A percentile compares a stretch with the other conserved stretches of the same genome.
phyloP scores from a whole-genome alignment of 2,113 vertebrate genomes.

The Channa argus region DNA sequence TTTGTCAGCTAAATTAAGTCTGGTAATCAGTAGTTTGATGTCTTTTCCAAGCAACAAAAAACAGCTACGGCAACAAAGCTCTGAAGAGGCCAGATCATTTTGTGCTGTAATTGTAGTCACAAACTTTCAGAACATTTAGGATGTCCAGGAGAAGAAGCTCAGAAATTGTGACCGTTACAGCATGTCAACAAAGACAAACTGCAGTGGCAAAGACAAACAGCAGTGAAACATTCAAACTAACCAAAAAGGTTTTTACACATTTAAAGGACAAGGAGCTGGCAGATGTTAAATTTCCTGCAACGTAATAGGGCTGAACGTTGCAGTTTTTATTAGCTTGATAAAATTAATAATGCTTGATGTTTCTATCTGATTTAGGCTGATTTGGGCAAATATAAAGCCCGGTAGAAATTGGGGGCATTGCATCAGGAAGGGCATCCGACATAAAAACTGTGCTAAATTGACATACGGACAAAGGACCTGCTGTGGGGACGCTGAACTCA shows the following conservation, averaged over 20 bases:
- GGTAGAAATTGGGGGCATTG: too few species aligned
- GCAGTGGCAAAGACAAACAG: conserved; percentile 25
- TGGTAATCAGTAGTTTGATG: conserved; percentile 45
- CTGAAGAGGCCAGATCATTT: conserved; percentile 35
- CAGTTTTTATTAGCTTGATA: neutral
- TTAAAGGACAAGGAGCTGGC: neutral
- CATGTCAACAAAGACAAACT: conserved; percentile 30
- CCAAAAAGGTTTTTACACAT: conserved; percentile 25
- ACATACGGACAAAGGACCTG: too few species aligned
- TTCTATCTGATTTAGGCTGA: neutral
- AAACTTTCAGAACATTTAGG: conserved; percentile 49
- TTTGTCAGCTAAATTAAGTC: conserved; percentile 41
- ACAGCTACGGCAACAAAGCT: conserved; percentile 37
- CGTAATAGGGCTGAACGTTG: neutral
- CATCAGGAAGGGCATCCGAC: too few species aligned
- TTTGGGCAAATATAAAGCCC: too few species aligned
- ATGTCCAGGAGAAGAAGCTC: conserved; percentile 17
- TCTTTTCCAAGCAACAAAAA: conserved; percentile 54
- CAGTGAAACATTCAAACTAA: conserved; percentile 8
- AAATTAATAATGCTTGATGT: neutral
- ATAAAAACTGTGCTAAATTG: too few species aligned
- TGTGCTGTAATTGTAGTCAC: conserved; percentile 31
- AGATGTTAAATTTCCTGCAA: neutral
- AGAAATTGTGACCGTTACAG: conserved; percentile 13
- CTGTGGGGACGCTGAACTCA: too few species aligned